Conservation (phyloP, 2,888 invertebrate species). For the Macaria notata region DNA sequence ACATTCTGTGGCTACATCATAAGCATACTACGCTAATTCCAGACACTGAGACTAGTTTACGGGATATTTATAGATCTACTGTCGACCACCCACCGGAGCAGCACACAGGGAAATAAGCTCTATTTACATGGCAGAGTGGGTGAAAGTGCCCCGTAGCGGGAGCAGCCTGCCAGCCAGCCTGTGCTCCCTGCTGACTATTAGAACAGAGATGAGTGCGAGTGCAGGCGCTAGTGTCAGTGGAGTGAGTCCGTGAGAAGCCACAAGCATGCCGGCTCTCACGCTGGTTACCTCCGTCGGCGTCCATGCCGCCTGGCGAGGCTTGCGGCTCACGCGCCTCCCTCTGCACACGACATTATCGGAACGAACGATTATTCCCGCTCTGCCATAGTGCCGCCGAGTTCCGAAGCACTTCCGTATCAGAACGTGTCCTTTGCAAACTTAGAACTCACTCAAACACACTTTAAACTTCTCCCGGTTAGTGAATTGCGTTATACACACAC, state of each 20-base stretch:
- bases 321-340: constrained; percentile 64
- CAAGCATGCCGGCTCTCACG: constrained; percentile 64
- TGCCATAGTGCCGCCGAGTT: constrained; percentile 59
- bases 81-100: constrained; percentile 59
- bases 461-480: constrained; percentile 44
- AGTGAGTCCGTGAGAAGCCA: constrained; percentile 46
- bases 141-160: constrained; percentile 46
- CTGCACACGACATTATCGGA: constrained; percentile 61
- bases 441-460: constrained; percentile 66
- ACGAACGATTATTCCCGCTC: constrained; percentile 68
- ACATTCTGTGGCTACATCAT: constrained; percentile 33
- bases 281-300: constrained; percentile 76
- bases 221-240: constrained; percentile 52
- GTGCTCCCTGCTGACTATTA: too few species aligned
- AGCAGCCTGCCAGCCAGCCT: constrained; percentile 20
- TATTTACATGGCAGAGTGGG: constrained; percentile 35
- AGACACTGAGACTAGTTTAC: constrained; percentile 53
- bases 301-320: constrained; percentile 67
- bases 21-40: constrained; percentile 39
- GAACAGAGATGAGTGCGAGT: too few species aligned
- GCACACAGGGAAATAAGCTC: constrained; percentile 43
- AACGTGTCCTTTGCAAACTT: constrained; percentile 53
- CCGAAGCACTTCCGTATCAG: constrained; percentile 57
- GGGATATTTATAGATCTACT: constrained; percentile 71
- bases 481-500: constrained; percentile 54